Percentiles rank a stretch among this genome's conserved stretches.
phyloP scores from a whole-genome alignment of 2,888 invertebrate species.

The Sphaerolaimus hirsutus region DNA sequence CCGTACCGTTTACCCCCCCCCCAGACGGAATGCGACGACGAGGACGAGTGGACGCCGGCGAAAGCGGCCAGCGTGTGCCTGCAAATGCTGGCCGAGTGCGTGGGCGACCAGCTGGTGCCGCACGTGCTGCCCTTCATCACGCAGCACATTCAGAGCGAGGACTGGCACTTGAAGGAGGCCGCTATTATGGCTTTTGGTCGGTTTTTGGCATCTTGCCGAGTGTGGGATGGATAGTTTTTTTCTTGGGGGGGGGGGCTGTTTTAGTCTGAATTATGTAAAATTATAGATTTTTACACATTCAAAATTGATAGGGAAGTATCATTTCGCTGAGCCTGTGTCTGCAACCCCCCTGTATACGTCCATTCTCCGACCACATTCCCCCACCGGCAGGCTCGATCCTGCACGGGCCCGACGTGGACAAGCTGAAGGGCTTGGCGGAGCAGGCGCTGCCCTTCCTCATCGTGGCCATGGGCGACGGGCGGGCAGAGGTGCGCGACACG shows the following conservation, averaged over 20 bases:
- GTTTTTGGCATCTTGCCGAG: too few species aligned
- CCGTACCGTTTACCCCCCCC: too few species aligned
- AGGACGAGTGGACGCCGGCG: slow-evolving; percentile 96
- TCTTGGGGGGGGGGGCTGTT: too few species aligned
- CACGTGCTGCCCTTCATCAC: slow-evolving; percentile 85
- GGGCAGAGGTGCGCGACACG: slow-evolving; percentile 74
- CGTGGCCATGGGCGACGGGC: slow-evolving; percentile 69
- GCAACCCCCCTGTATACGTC: too few species aligned
- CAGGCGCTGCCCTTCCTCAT: slow-evolving; percentile 89
- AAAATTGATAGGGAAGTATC: too few species aligned
- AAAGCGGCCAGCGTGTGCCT: slow-evolving; percentile 97
- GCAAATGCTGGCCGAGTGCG: slow-evolving; percentile 85
- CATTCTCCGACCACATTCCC: too few species aligned
- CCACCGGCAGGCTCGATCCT: slow-evolving; percentile 46
- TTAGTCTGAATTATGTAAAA: too few species aligned
- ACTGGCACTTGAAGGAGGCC: slow-evolving; percentile 43
- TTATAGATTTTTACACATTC: too few species aligned
- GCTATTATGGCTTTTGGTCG: slow-evolving; percentile 89
- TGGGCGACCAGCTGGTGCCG: slow-evolving; percentile 85
- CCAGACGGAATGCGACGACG: slow-evolving; percentile 63
- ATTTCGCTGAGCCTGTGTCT: too few species aligned
- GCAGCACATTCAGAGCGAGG: slow-evolving; percentile 60
- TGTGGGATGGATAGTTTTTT: slow-evolving; percentile 32
- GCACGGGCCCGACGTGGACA: slow-evolving; percentile 63
- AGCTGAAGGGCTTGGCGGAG: slow-evolving; percentile 71